These are phyloP conservation scores for Trachymyrmex septentrionalis DNA, from an alignment of 1,140 invertebrate species.

Conservation along the genomic window DNA sequence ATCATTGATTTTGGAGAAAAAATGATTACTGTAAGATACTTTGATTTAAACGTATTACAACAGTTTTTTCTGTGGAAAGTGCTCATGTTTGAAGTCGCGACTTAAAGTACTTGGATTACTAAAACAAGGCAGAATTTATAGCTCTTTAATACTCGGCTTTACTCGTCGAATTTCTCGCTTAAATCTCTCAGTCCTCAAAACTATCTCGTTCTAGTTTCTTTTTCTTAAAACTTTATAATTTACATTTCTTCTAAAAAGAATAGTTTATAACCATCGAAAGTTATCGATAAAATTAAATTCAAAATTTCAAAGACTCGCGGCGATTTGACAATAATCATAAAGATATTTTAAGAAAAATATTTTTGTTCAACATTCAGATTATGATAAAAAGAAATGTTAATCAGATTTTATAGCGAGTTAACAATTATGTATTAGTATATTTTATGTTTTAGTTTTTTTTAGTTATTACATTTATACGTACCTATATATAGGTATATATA, in stretches of 20 bases:
- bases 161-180: neutral
- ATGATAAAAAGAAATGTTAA: conserved; percentile 8
- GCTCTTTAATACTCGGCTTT: conserved; percentile 10
- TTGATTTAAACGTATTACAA: neutral
- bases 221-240: conserved; percentile 27
- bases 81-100: neutral
- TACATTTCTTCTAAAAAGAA: neutral
- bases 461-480: no score
- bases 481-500: no score
- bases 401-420: neutral
- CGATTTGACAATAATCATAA: neutral
- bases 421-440: neutral
- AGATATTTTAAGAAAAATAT: neutral
- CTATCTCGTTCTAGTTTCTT: conserved; percentile 26
- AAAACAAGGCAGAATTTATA: conserved; percentile 23
- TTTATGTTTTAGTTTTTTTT: neutral
- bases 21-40: conserved; percentile 9
- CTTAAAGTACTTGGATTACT: conserved; percentile 50
- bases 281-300: conserved; percentile 17
- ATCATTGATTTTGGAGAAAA: neutral
- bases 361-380: neutral
- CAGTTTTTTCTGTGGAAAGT: neutral
- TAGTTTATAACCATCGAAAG: conserved; percentile 7
- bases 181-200: conserved; percentile 22
- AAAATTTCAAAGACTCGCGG: neutral